These are phyloP conservation scores for Dicyrtomina minuta DNA, from an alignment of 2,888 invertebrate genomes.

Conservation along the genomic window DNA sequence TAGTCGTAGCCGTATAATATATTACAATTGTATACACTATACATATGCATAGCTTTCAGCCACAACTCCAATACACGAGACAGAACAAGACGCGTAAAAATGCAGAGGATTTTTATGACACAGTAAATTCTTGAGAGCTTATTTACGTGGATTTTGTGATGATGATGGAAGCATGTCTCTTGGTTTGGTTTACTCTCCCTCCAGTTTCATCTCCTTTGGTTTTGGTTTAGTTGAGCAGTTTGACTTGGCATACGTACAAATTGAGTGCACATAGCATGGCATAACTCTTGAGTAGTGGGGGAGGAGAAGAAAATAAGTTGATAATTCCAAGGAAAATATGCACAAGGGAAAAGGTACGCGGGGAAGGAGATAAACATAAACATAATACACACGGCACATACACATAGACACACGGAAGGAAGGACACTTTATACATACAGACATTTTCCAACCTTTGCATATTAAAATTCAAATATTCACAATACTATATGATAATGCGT, in stretches of 20 bases:
- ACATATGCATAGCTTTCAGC: too few species aligned
- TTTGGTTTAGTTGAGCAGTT: too few species aligned
- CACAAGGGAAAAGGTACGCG: constrained; percentile 8
- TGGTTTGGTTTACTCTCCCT: neutral
- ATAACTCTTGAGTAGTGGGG: neutral
- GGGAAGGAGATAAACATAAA: constrained; percentile 15
- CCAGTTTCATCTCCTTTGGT: neutral
- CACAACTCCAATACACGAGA: too few species aligned
- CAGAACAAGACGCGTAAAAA: too few species aligned
- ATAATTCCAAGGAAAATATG: constrained; percentile 18
- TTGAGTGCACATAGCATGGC: constrained; percentile 14
- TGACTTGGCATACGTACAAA: neutral
- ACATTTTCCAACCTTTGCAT: neutral
- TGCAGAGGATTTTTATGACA: constrained; percentile 7
- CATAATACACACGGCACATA: constrained; percentile 8
- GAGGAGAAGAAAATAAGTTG: neutral
- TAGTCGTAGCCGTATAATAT: too few species aligned
- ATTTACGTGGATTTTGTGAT: constrained; percentile 17
- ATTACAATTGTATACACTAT: too few species aligned
- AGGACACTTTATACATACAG: neutral
- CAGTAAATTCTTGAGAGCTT: constrained; percentile 4
- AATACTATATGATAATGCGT: constrained; percentile 2
- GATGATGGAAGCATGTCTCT: constrained; percentile 25
- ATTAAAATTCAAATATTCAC: neutral
- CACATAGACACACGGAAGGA: neutral